Conservation (phyloP, 1,140 invertebrate genomes). For the Zaprionus vittiger region DNA sequence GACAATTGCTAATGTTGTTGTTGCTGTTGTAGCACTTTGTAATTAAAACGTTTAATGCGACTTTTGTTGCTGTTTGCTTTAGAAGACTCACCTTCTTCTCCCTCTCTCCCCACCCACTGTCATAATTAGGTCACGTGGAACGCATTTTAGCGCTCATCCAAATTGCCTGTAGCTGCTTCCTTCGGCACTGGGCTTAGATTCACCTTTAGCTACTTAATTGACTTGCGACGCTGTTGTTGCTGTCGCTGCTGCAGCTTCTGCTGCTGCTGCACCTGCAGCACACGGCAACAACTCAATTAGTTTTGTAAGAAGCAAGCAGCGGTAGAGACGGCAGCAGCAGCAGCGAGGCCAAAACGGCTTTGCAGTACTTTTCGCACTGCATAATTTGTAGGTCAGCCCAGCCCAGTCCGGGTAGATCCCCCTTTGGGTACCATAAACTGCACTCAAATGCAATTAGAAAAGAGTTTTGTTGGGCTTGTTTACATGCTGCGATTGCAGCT, state of each 20-base stretch:
- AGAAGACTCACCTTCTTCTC: not conserved
- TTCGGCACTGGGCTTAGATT: constrained; percentile 24
- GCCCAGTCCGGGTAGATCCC: constrained; percentile 1
- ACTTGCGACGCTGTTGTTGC: constrained; percentile 44
- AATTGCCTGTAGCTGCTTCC: constrained; percentile 65
- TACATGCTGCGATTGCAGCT: constrained; percentile 15
- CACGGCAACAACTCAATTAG: constrained; percentile 69
- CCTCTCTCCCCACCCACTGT: not conserved
- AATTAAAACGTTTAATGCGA: constrained; percentile 60
- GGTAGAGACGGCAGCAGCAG: not conserved
- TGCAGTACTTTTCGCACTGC: constrained; percentile 63
- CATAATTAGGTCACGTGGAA: constrained; percentile 72
- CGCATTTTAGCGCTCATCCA: constrained; percentile 73
- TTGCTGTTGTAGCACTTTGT: constrained; percentile 59
- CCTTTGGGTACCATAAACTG: constrained; percentile 54
- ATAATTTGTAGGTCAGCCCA: constrained; percentile 72
- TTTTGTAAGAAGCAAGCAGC: constrained; percentile 11
- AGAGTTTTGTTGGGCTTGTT: constrained; percentile 45
- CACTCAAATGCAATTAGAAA: constrained; percentile 63
- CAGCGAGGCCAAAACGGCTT: constrained; percentile 24
- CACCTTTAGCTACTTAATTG: constrained; percentile 71
- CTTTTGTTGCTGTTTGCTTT: constrained; percentile 34
- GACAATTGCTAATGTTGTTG: constrained; percentile 38
- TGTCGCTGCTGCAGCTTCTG: constrained; percentile 40
- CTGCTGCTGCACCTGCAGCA: constrained; percentile 44